These are phyloP conservation scores for Cephalotes varians DNA, from an alignment of 2,888 invertebrate species.

Conservation along the genomic window DNA sequence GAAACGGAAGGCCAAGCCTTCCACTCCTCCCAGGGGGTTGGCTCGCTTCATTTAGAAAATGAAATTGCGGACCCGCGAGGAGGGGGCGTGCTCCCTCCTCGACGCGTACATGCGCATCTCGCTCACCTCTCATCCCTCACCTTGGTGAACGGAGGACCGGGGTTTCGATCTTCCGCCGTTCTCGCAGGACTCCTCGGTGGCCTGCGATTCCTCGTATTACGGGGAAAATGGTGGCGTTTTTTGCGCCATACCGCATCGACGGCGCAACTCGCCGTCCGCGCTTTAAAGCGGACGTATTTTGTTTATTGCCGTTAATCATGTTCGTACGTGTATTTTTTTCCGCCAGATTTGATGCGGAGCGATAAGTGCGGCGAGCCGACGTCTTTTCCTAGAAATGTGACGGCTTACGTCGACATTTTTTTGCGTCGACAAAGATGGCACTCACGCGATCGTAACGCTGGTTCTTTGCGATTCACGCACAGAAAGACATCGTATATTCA, in stretches of 20 bases:
- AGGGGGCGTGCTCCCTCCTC: constrained; percentile 77
- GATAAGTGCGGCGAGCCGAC: background rate
- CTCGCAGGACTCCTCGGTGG: constrained; percentile 48
- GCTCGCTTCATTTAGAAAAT: constrained; percentile 78
- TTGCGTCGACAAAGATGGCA: background rate
- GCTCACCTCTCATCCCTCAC: constrained; percentile 70
- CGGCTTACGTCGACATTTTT: constrained; percentile 6
- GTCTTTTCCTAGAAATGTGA: constrained; percentile 13
- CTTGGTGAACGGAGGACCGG: constrained; percentile 66
- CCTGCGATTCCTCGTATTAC: constrained; percentile 44
- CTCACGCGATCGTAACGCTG: background rate
- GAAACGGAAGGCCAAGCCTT: constrained; percentile 65
- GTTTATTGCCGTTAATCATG: constrained; percentile 57
- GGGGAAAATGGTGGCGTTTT: constrained; percentile 67
- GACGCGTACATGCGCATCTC: constrained; percentile 78
- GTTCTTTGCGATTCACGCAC: background rate
- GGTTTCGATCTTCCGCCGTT: constrained; percentile 70
- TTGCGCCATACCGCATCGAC: constrained; percentile 61
- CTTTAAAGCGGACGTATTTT: constrained; percentile 65
- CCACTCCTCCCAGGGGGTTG: constrained; percentile 72
- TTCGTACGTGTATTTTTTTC: background rate
- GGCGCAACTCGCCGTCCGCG: constrained; percentile 37
- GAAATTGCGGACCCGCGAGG: constrained; percentile 75
- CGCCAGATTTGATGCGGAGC: background rate
- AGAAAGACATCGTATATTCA: background rate